Conservation (phyloP, 2,888 invertebrate species). For the Elysia crispata region DNA sequence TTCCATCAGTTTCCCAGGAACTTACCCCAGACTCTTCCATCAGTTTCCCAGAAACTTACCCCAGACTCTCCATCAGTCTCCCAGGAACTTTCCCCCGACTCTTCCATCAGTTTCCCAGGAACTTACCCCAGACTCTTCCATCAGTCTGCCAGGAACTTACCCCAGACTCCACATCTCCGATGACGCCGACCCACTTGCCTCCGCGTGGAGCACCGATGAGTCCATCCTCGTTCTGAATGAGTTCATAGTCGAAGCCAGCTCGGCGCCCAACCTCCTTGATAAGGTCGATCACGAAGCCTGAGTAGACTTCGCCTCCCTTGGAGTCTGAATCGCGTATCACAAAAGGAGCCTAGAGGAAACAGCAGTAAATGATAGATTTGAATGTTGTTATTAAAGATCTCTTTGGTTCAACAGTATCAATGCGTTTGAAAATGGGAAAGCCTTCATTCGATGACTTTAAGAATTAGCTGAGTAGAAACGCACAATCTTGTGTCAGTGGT, state of each 20-base stretch:
- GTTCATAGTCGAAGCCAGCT: slow-evolving; percentile 56
- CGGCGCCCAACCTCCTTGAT: slow-evolving; percentile 53
- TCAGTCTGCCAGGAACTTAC: slow-evolving; percentile 45
- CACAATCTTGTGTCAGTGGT: not conserved
- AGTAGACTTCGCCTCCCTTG: slow-evolving; percentile 43
- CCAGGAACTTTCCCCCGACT: no score
- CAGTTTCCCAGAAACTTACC: slow-evolving; percentile 50
- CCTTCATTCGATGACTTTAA: no score
- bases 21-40: slow-evolving; percentile 56
- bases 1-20: not conserved
- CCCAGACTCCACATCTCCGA: slow-evolving; percentile 59
- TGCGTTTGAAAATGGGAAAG: no score
- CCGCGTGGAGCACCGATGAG: slow-evolving; percentile 52
- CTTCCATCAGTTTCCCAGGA: not conserved
- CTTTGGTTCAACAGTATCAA: no score
- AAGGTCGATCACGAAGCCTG: slow-evolving; percentile 58
- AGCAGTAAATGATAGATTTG: not conserved
- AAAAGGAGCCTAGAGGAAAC: slow-evolving; percentile 48
- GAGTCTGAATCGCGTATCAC: slow-evolving; percentile 38
- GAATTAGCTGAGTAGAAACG: no score
- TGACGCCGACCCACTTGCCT: slow-evolving; percentile 62
- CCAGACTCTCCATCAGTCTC: no score
- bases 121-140: not conserved
- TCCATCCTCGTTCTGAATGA: slow-evolving; percentile 57
- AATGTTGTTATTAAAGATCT: not conserved